Base-by-base conservation (phyloP, 2,797 vertebrate species). In the Silurus aristotelis region DNA sequence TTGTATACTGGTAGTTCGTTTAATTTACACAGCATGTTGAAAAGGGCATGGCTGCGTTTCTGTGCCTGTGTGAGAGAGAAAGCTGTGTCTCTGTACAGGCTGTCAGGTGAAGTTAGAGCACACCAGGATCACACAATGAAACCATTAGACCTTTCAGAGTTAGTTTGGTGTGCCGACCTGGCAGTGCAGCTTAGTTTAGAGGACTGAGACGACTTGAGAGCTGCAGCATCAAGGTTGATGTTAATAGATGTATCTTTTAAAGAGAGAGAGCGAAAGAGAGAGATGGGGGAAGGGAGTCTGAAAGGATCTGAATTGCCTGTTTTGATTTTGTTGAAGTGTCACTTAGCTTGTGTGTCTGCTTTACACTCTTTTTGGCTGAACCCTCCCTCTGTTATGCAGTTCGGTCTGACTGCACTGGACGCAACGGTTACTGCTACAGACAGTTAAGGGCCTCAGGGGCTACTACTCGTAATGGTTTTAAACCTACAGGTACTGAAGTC, bases 371-470 rank as follows among this genome's bases (percentile, higher is more conserved):
- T 94, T 93, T 94, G 94, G 94, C 95, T 90, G 94, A 64, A 95
- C 93, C 96, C 96, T 60, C 17, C 58, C 25, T 80, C 56, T 17
- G 67, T 78, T 80, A 96, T 95, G 92, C 96, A 98, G 98, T 96
- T 97, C 94, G 99, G 97, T 97, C 97, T 98, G 96, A 96, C 96
- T 93, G 96, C 97, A 93, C 94, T 95, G 94, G 97, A 97, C 95
- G 97, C 95, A 98, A 96, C 95, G 95, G 96, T 96, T 96, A 94
- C 93, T 94, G 95, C 92, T 96, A 96, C 95, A 98, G 98, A 97
- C 97, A 97, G 95, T 96, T 98, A 97, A 98, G 98, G 96, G 97
- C 97, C 93, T 96, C 95, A 96, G 96, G 96, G 97, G 95, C 94
- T 96, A 96, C 91, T 95, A 97, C 95, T 97, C 95, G 87, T 97